These are phyloP conservation scores for Gallirallus australis DNA, from an alignment of 2,797 vertebrate genomes.

Conservation along the genomic window DNA sequence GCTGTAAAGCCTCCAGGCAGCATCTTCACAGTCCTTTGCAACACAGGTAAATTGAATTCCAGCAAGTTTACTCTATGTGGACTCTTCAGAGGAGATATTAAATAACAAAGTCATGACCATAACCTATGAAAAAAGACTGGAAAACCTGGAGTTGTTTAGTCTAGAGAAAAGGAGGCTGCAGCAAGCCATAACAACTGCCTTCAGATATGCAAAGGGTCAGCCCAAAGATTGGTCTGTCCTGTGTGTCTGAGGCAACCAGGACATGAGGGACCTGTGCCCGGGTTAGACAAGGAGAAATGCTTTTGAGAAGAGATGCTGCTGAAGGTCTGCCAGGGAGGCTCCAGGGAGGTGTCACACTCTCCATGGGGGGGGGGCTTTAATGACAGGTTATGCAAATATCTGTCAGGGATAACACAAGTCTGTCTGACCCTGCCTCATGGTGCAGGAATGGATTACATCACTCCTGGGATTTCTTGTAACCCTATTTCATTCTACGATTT, in stretches of 20 bases:
- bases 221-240: not conserved
- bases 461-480: not conserved
- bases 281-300: not conserved
- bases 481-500: not conserved
- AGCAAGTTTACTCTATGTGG: slow-evolving; percentile 18
- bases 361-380: not conserved
- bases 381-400: slow-evolving; percentile 16
- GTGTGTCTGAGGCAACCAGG: fast-evolving
- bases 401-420: not conserved
- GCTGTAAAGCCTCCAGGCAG: slow-evolving; percentile 22
- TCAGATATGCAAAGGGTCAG: slow-evolving; percentile 26
- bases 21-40: slow-evolving; percentile 28
- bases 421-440: not conserved
- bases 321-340: slow-evolving; percentile 4
- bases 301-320: not conserved
- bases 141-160: not conserved
- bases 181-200: slow-evolving; percentile 25
- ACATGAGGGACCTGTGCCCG: not conserved
- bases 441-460: not conserved
- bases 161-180: slow-evolving; percentile 25
- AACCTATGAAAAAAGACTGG: slow-evolving; percentile 10
- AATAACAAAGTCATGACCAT: slow-evolving; percentile 21
- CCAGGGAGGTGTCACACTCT: not conserved
- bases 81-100: slow-evolving; percentile 22
- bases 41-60: slow-evolving; percentile 51